Percentiles rank a stretch among this genome's conserved stretches.
Evolutionary conservation across 1,140 invertebrate species (phyloP).

Genomic region (Tetragonula clypearis): DNA sequence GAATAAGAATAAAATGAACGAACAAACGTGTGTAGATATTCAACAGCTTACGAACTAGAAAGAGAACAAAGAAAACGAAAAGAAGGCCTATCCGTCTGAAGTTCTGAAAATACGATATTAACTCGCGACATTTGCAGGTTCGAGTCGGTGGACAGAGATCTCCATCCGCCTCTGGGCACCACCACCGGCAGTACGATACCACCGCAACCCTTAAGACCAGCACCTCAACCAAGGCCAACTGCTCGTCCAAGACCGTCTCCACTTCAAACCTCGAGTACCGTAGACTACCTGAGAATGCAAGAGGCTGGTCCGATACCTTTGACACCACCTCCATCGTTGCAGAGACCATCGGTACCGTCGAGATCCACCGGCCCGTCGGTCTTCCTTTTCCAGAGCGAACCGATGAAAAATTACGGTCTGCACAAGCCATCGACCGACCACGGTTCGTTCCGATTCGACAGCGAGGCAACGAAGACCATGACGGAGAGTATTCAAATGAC

Average conservation of each 20-base stretch:
- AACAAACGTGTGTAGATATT: too few species aligned
- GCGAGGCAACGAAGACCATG: conserved; percentile 42
- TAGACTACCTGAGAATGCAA: conserved; percentile 74
- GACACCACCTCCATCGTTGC: conserved; percentile 73
- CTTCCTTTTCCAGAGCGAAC: conserved; percentile 70
- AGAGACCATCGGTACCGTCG: conserved; percentile 58
- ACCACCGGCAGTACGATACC: conserved; percentile 74
- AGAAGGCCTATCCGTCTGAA: neutral
- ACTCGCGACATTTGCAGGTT: conserved; percentile 67
- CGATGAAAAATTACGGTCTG: conserved; percentile 58
- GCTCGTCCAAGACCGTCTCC: conserved; percentile 77
- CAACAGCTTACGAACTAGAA: too few species aligned
- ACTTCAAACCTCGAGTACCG: conserved; percentile 68
- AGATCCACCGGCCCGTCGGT: conserved; percentile 58
- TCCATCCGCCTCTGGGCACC: conserved; percentile 74
- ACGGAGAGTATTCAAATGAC: conserved; percentile 72
- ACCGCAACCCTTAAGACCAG: conserved; percentile 83
- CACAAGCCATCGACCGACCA: conserved; percentile 58
- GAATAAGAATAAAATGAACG: neutral
- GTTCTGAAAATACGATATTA: neutral
- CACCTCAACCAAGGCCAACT: conserved; percentile 77
- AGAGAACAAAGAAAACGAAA: too few species aligned
- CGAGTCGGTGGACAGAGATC: conserved; percentile 78
- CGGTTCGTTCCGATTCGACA: conserved; percentile 58
- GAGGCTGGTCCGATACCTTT: conserved; percentile 71